These are phyloP conservation scores for Drosophila sordidula DNA, from an alignment of 2,888 invertebrate genomes.

Conservation along the genomic window DNA sequence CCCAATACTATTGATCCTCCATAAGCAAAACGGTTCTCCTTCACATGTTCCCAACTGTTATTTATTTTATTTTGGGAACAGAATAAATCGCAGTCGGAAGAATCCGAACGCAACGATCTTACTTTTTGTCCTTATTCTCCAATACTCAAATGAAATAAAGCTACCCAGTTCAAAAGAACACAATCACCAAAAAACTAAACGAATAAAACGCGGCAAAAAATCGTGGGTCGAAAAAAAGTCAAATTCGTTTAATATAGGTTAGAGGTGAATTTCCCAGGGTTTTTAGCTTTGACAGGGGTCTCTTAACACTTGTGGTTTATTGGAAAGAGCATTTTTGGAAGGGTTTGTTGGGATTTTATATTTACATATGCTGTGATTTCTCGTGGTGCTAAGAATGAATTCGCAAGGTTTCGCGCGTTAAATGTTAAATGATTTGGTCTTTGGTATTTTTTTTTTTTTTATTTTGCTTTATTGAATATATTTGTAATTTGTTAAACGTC, in stretches of 20 bases:
- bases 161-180: too few relatives aligned
- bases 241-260: too few relatives aligned
- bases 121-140: too few relatives aligned
- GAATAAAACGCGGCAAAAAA: too few relatives aligned
- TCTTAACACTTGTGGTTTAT: neutral
- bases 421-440: conserved; percentile 26
- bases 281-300: neutral
- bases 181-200: too few relatives aligned
- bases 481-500: conserved; percentile 50
- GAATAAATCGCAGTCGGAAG: neutral
- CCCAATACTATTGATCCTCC: neutral
- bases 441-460: conserved; percentile 28
- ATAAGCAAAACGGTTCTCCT: too few relatives aligned
- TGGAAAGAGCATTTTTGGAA: too few relatives aligned
- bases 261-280: too few relatives aligned
- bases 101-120: neutral
- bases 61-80: neutral
- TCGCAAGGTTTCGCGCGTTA: neutral
- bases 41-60: neutral
- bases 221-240: too few relatives aligned
- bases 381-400: neutral
- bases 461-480: conserved; percentile 30
- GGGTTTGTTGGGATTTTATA: too few relatives aligned
- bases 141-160: too few relatives aligned
- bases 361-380: neutral